Base-by-base conservation (phyloP, 2,888 invertebrate species). In the Agrenia bidenticulata region DNA sequence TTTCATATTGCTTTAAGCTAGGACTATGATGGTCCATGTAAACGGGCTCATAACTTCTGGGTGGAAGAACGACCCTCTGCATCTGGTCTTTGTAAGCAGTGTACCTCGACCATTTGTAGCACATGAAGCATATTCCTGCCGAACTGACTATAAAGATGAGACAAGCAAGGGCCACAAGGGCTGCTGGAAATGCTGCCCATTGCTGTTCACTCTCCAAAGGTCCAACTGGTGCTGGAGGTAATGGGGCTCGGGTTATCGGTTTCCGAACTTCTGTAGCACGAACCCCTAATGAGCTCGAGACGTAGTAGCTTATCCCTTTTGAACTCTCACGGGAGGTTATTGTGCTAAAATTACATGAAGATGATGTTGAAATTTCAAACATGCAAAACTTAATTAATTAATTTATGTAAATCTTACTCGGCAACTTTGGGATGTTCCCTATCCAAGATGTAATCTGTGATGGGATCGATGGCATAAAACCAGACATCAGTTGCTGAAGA, bases 61-160 rank as follows among this genome's bases (percentile, higher is more conserved):
- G 72, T 0, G 89, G 88, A 4, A 86, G 84, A 0, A 86, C 85
- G 80, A 90, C 88, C 19, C 89, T 85, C 58, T 87, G 83, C 80
- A 89, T 86, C 77, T 89, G 87, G 77, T 91, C 90, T 77, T 93
- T 92, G 80, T 90, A 92, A 58, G 90, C 88, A 79, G 91, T 92
- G 80, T 93, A 93, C 77, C 92, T 90, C 62, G 92, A 91, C 92
- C 94, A 95, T 1, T 94, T 94, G 60, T 94, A 88, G 80, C 94
- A 93, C 67, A 95, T 92, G 78, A 95, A 94, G 59, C 94, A 87
- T 55, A 95, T 94, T 5, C 94, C 95, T 58, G 91, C 89, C 13
- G 90, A 84, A 9, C 92, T 92, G 9, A 94, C 85, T 1, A 95
- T 85, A 42, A 94, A 85, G 67, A 95, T 94, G n/a, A 95, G 86